Conservation (phyloP, 2,888 invertebrate species). For the Trisateles emortualis region DNA sequence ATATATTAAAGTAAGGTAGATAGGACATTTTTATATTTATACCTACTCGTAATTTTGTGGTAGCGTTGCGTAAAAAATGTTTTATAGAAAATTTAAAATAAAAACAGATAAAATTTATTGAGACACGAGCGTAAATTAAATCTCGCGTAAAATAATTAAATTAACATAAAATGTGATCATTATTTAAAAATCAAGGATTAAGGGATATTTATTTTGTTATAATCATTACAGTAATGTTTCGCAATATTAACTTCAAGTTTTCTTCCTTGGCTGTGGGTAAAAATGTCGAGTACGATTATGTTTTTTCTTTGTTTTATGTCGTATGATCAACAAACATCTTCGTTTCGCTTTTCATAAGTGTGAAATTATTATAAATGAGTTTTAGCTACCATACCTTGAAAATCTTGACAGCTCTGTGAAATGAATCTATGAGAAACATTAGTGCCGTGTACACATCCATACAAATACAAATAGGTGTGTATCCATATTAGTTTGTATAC, state of each 20-base stretch:
- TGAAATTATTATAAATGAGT: too few relatives aligned
- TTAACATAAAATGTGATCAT: not conserved
- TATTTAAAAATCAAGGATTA: not conserved
- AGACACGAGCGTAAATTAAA: constrained; percentile 8
- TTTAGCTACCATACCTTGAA: not conserved
- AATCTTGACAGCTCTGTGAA: constrained; percentile 33
- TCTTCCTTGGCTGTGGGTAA: too few relatives aligned
- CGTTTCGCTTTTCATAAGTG: too few relatives aligned
- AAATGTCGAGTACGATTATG: too few relatives aligned
- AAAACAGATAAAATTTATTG: not conserved
- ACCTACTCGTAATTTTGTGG: not conserved
- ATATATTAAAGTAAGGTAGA: constrained; percentile 18
- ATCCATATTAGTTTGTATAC: constrained; percentile 56
- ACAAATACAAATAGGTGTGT: constrained; percentile 46
- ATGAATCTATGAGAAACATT: constrained; percentile 39
- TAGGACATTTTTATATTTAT: not conserved
- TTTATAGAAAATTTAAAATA: not conserved
- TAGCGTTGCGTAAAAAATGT: not conserved
- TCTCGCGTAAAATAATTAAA: constrained; percentile 1
- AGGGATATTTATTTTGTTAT: not conserved
- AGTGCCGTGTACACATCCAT: constrained; percentile 32
- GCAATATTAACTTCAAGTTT: not conserved
- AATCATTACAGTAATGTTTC: not conserved
- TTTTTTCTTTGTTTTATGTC: too few relatives aligned
- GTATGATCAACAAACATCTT: too few relatives aligned